Evolutionary conservation across 2,797 vertebrate species (phyloP).

Genomic region (Sebastes nivosus): DNA sequence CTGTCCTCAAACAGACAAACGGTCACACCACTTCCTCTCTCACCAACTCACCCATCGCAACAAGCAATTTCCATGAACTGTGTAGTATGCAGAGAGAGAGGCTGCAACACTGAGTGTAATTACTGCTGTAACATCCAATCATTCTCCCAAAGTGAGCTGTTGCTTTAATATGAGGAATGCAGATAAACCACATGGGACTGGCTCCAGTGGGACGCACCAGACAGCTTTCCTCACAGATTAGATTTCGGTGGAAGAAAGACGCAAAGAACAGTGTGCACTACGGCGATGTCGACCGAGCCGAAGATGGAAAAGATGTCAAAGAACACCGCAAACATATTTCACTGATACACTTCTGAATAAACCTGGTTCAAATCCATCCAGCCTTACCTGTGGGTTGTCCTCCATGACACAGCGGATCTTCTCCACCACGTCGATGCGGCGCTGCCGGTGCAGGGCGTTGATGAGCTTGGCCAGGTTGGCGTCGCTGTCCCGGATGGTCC

Average conservation of each 20-base stretch:
- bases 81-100: neutral
- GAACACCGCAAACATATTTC: neutral
- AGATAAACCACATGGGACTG: neutral
- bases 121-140: constrained; percentile 13
- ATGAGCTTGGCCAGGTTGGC: constrained; percentile 96
- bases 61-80: neutral
- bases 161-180: constrained; percentile 38
- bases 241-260: constrained; percentile 9
- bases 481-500: constrained; percentile 93
- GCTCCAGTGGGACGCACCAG: constrained; percentile 13
- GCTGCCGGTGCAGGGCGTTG: constrained; percentile 92
- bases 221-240: constrained; percentile 27
- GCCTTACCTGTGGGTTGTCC: constrained; percentile 91
- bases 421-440: constrained; percentile 95
- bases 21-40: neutral
- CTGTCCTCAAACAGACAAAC: neutral
- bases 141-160: constrained; percentile 6
- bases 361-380: neutral
- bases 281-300: constrained; percentile 1
- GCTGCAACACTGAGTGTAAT: constrained; percentile 4
- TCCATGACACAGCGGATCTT: constrained; percentile 97
- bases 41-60: neutral
- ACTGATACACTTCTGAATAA: neutral
- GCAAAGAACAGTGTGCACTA: constrained; percentile 32
- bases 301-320: neutral